phyloP scores from a whole-genome alignment of 2,113 vertebrate genomes.

The Sinocyclocheilus grahami region DNA sequence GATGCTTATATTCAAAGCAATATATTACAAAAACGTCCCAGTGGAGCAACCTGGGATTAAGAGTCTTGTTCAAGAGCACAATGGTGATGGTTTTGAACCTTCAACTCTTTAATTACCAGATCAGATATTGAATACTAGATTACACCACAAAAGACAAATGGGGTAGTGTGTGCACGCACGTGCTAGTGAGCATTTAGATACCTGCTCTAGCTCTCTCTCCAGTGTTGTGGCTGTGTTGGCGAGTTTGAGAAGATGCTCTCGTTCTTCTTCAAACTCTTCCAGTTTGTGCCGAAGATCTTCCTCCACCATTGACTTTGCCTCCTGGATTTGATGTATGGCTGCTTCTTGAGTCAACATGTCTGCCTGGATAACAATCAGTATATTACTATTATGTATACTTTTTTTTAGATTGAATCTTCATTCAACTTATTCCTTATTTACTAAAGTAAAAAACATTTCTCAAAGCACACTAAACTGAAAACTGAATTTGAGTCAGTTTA shows the following conservation, averaged over 20 bases:
- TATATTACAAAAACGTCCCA: too few species aligned
- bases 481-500: too few species aligned
- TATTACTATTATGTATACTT: neutral
- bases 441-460: neutral
- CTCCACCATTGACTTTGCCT: slow-evolving; percentile 95
- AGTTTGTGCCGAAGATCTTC: slow-evolving; percentile 91
- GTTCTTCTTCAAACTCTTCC: slow-evolving; percentile 92
- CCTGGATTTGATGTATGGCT: slow-evolving; percentile 92
- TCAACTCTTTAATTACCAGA: too few species aligned
- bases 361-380: slow-evolving; percentile 69
- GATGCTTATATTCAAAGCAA: too few species aligned
- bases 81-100: neutral
- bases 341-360: slow-evolving; percentile 98
- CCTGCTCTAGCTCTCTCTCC: slow-evolving; percentile 90
- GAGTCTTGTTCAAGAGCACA: too few species aligned
- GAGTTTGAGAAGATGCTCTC: slow-evolving; percentile 84
- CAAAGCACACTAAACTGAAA: too few species aligned
- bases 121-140: too few species aligned
- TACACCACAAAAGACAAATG: too few species aligned
- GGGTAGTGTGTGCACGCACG: too few species aligned
- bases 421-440: neutral
- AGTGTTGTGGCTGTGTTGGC: slow-evolving; percentile 82
- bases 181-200: slow-evolving; percentile 53
- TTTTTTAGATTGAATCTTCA: neutral
- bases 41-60: neutral